Evolutionary conservation across 1,140 invertebrate species (phyloP), one percentile per base, ranked within the genome.

Genomic region (Philaenus spumarius): DNA sequence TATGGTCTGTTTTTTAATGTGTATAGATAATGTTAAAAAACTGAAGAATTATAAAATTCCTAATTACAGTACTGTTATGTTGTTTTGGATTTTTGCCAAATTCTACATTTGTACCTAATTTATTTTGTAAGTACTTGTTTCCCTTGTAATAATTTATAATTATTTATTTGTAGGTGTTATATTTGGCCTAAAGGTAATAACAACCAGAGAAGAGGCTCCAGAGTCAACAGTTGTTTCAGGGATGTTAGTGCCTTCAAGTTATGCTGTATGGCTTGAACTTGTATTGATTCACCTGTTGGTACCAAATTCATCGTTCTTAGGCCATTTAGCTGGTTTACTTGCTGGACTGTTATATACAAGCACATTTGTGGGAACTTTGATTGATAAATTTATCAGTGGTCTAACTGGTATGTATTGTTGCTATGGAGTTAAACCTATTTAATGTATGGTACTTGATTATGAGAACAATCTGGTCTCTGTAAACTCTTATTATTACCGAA

Each of bases 161-260:
- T n/a, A n/a, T 7, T 19, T 40, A 17, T 40, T 35, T 64, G n/a
- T 30, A 72, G 73, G 73, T 15, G 73, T 77, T 19, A 62, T 79
- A n/a, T 87, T 87, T 73, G 84, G 83, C 7, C 66, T 87, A 50
- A 87, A 87, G 73, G 80, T 86, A 0, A 69, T 87, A 35, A 79
- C 77, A 0, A 76, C 78, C 12, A 67, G 71, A 24, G 73, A 78
- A 62, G 72, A 76, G 58, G 70, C 68, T 1, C 65, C 73, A 30
- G 75, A 73, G 51, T 57, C 69, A 4, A 73, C 76, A 11, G 64
- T 77, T 54, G 68, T 78, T 3, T 69, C 74, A 19, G 79, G 78
- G 35, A 70, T 86, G n/a, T 69, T 71, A 37, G 75, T 87, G 0
- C 78, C 82, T 1, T 75, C 77, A 14, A 78, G 77, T 68, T 75